Conservation (phyloP, 2,113 vertebrate species). For the Myanophis thanlyinensis region DNA sequence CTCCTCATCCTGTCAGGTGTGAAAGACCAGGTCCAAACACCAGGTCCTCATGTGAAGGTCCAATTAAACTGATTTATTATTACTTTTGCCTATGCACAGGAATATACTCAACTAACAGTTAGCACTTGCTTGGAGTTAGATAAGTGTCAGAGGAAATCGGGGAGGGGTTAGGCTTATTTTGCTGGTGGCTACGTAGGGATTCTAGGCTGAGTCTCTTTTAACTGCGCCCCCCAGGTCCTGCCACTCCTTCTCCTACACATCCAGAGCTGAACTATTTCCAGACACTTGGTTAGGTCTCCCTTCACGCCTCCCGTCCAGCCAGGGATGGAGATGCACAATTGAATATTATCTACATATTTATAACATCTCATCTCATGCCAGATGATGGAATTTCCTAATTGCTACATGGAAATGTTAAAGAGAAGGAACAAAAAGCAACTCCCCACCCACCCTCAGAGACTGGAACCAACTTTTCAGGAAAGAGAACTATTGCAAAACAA, state of each 20-base stretch:
- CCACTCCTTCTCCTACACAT: neutral
- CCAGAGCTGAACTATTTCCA: neutral
- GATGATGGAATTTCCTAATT: neutral
- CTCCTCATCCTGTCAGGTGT: neutral
- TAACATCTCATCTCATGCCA: neutral
- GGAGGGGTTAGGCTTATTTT: neutral
- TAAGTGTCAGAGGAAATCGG: neutral
- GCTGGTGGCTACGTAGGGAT: neutral
- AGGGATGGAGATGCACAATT: neutral
- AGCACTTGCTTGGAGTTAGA: neutral
- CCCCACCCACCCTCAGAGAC: neutral
- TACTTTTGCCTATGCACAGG: neutral
- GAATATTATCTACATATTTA: neutral
- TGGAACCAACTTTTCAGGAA: neutral
- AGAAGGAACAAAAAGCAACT: neutral
- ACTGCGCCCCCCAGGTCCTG: neutral
- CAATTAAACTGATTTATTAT: neutral
- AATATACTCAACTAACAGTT: neutral
- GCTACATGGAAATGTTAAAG: neutral
- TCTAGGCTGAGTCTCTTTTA: neutral
- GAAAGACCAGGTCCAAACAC: neutral
- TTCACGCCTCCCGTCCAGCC: neutral
- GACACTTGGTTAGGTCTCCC: neutral
- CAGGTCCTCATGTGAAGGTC: neutral
- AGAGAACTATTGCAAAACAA: neutral